phyloP scores from a whole-genome alignment of 2,888 invertebrate species.

The Catocala fraxini region DNA sequence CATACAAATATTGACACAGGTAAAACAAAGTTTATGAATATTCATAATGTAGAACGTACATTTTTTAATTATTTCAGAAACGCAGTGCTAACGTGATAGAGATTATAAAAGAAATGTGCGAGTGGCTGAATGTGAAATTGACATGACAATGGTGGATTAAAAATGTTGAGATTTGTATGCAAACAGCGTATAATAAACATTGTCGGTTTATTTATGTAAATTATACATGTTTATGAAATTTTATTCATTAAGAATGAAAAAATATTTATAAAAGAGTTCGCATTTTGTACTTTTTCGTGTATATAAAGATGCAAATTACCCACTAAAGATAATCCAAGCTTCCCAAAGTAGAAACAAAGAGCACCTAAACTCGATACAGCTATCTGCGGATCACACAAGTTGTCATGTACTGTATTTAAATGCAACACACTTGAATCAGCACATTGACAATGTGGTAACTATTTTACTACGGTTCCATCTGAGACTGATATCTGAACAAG shows the following conservation, averaged over 20 bases:
- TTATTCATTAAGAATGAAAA: neutral
- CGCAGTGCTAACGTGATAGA: slow-evolving; percentile 5
- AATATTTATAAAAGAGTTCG: no score
- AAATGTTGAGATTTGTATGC: slow-evolving; percentile 3
- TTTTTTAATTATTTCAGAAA: slow-evolving; percentile 1
- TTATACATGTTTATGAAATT: slow-evolving; percentile 4
- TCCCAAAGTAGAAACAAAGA: no score
- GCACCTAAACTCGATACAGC: no score
- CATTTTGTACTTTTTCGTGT: no score
- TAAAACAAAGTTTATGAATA: slow-evolving; percentile 8
- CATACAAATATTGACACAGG: slow-evolving; percentile 5
- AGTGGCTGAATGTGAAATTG: slow-evolving; percentile 5
- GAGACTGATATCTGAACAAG: no score
- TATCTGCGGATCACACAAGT: no score
- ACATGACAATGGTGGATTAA: slow-evolving; percentile 6
- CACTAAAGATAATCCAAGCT: no score
- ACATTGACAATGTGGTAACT: no score
- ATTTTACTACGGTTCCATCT: no score
- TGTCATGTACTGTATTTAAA: no score
- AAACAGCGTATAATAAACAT: slow-evolving; percentile 3
- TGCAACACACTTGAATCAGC: no score
- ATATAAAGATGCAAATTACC: no score
- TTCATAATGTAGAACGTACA: neutral
- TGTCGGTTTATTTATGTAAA: slow-evolving; percentile 13
- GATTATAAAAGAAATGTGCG: slow-evolving; percentile 7